A percentile compares a stretch with the other conserved stretches of the same genome.
These are phyloP conservation scores for Onthophagus taurus DNA, from an alignment of 1,140 invertebrate genomes.

Conservation along the genomic window DNA sequence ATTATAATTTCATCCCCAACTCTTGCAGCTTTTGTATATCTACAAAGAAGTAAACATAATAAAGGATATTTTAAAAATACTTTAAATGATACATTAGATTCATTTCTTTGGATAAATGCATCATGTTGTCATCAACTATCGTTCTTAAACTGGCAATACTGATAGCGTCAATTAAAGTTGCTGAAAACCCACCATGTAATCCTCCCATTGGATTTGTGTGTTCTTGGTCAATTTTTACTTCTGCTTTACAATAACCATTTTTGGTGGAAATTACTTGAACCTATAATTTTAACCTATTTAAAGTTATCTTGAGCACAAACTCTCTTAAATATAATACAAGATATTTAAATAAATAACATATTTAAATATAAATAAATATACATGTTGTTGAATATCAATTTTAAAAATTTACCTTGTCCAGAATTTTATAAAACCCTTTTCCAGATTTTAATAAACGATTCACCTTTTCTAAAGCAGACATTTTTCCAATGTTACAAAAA, in stretches of 20 bases:
- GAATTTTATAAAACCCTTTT: slow-evolving; percentile 3
- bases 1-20: slow-evolving; percentile 68
- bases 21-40: slow-evolving; percentile 62
- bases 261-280: slow-evolving; percentile 55
- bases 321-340: not conserved
- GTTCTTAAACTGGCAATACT: slow-evolving; percentile 68
- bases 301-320: not conserved
- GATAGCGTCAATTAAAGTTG: slow-evolving; percentile 70
- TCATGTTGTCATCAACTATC: slow-evolving; percentile 48
- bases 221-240: slow-evolving; percentile 67
- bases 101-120: no score
- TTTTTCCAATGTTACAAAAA: not conserved
- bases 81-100: no score
- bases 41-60: slow-evolving; percentile 33
- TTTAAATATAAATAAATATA: not conserved
- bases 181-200: slow-evolving; percentile 77
- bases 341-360: not conserved
- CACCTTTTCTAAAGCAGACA: slow-evolving; percentile 1
- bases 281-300: slow-evolving; percentile 10
- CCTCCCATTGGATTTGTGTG: slow-evolving; percentile 66
- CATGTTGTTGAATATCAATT: not conserved
- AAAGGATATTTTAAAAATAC: no score
- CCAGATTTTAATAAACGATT: not conserved
- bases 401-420: slow-evolving; percentile 3
- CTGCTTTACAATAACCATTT: slow-evolving; percentile 58